Percentiles rank a stretch among this genome's conserved stretches.
Conservation (phyloP, 2,888 invertebrate genomes). For the Halictus ligatus region DNA sequence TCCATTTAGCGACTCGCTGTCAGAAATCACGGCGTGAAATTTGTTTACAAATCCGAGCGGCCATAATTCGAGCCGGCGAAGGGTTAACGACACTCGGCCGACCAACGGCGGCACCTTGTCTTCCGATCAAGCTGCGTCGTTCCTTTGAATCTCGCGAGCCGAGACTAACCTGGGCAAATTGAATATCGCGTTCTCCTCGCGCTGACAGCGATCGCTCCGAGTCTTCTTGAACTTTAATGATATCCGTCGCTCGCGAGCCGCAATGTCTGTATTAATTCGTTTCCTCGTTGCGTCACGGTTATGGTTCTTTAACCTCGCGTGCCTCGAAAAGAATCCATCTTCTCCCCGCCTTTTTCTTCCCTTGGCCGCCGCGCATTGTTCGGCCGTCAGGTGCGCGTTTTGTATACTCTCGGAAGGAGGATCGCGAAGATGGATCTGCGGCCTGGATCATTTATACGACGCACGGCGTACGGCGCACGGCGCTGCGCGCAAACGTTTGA, state of each 20-base stretch:
- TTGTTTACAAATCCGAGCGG: not conserved
- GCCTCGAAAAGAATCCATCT: conserved; percentile 1
- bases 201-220: conserved; percentile 16
- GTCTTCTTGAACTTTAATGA: conserved; percentile 20
- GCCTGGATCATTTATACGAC: not conserved
- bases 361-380: not conserved
- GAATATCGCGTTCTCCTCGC: conserved; percentile 29
- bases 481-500: not conserved
- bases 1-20: not conserved
- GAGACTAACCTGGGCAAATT: conserved; percentile 47
- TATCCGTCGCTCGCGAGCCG: conserved; percentile 14
- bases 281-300: conserved; percentile 8
- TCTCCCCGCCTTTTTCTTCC: not conserved
- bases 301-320: conserved; percentile 19
- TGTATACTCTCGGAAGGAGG: conserved; percentile 7
- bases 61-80: not conserved
- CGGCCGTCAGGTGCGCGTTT: not conserved
- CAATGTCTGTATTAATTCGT: conserved; percentile 15
- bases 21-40: not conserved
- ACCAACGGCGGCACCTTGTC: conserved; percentile 5
- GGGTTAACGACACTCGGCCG: conserved; percentile 29
- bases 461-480: not conserved
- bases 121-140: conserved; percentile 6
- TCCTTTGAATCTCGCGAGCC: conserved; percentile 42
- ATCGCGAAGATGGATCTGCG: not conserved